A percentile compares a stretch with the other conserved stretches of the same genome.
phyloP scores from a whole-genome alignment of 2,797 vertebrate species.

The Carduelis carduelis region DNA sequence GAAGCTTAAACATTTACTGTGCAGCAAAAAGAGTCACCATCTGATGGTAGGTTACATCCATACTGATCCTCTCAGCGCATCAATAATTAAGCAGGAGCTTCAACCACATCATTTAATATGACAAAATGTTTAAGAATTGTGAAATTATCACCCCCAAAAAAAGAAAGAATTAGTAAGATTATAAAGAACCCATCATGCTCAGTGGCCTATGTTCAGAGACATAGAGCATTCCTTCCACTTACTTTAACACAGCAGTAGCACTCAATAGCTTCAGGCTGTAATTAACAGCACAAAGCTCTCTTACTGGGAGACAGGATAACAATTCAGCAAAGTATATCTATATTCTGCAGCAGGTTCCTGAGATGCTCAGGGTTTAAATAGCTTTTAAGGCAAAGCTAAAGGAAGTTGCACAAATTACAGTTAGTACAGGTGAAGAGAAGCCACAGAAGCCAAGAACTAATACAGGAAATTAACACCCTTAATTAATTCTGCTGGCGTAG shows the following conservation, averaged over 20 bases:
- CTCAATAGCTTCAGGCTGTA: conserved; percentile 61
- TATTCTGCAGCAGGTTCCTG: conserved; percentile 36
- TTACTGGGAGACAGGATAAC: conserved; percentile 56
- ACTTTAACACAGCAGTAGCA: conserved; percentile 54
- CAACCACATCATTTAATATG: conserved; percentile 39
- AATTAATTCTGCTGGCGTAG: conserved; percentile 40
- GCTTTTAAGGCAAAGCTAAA: conserved; percentile 36
- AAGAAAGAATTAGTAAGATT: conserved; percentile 19
- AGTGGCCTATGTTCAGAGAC: conserved; percentile 23
- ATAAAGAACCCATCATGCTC: conserved; percentile 34
- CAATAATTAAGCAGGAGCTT: conserved; percentile 67
- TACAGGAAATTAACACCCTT: conserved; percentile 45
- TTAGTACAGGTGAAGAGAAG: conserved; percentile 43
- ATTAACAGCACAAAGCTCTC: conserved; percentile 69
- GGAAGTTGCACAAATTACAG: conserved; percentile 37
- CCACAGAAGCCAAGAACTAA: conserved; percentile 32
- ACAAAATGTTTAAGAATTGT: conserved; percentile 50
- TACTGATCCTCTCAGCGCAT: conserved; percentile 7
- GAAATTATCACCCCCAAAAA: conserved; percentile 14
- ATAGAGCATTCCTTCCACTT: conserved; percentile 40
- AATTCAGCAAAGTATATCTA: conserved; percentile 43
- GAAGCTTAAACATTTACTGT: neutral
- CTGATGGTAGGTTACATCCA: conserved; percentile 15
- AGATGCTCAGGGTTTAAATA: conserved; percentile 38
- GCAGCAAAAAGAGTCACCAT: neutral